These are phyloP conservation scores for Protonemura montana DNA, from an alignment of 2,888 invertebrate species.

Conservation along the genomic window DNA sequence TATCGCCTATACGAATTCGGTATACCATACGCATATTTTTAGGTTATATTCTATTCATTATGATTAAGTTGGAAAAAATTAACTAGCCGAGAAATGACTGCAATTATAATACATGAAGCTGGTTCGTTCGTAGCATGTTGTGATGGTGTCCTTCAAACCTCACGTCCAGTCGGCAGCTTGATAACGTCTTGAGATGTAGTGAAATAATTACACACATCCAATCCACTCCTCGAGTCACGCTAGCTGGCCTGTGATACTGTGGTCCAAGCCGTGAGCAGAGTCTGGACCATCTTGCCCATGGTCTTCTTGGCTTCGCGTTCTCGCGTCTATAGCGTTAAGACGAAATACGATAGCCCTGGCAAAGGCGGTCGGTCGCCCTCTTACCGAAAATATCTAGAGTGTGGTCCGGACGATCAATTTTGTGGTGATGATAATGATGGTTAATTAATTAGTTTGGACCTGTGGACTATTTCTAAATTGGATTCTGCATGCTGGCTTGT, in stretches of 20 bases:
- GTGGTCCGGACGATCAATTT: background rate
- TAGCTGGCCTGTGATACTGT: background rate
- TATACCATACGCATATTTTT: background rate
- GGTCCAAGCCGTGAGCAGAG: background rate
- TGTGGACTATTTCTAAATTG: background rate
- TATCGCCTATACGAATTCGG: background rate
- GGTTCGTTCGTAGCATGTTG: background rate
- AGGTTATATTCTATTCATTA: conserved; percentile 9
- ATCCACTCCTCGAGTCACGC: background rate
- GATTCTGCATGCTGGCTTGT: background rate
- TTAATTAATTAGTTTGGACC: background rate
- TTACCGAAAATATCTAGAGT: background rate
- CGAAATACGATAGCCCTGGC: background rate
- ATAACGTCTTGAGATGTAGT: conserved; percentile 7
- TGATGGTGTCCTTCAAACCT: background rate
- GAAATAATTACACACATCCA: background rate
- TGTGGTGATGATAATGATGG: background rate
- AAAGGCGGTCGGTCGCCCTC: background rate
- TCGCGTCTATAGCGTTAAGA: background rate
- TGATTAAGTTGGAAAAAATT: conserved; percentile 5
- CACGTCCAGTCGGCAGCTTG: background rate
- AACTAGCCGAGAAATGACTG: conserved; percentile 14
- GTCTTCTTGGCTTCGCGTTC: background rate
- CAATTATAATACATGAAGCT: background rate
- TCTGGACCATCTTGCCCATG: background rate